Conservation (phyloP, 2,113 vertebrate species). For the Turnix velox region DNA sequence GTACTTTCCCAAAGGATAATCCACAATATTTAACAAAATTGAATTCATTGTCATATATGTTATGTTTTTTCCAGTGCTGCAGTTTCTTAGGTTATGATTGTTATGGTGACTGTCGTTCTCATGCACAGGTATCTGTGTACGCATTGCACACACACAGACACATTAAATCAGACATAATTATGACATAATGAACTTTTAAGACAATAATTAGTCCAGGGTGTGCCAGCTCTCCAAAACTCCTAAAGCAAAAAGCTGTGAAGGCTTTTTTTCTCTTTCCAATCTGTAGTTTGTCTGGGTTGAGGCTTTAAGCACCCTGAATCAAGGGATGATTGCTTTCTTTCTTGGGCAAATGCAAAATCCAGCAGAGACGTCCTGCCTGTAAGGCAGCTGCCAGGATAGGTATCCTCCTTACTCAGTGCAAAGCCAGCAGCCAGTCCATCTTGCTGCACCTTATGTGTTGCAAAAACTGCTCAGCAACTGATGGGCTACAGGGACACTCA, state of each 20-base stretch:
- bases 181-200: neutral
- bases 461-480: neutral
- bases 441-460: neutral
- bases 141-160: neutral
- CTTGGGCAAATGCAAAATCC: neutral
- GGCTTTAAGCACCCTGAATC: neutral
- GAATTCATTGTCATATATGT: neutral
- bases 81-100: neutral
- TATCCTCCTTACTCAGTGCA: neutral
- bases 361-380: neutral
- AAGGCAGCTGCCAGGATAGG: neutral
- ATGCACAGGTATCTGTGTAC: fast-evolving
- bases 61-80: neutral
- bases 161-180: neutral
- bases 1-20: neutral
- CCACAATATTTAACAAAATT: neutral
- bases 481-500: fast-evolving
- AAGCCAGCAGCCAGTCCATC: neutral
- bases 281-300: neutral
- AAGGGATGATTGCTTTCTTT: neutral
- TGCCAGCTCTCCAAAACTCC: neutral
- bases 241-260: neutral
- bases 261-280: neutral
- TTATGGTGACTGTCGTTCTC: neutral
- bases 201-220: neutral